A percentile compares a stretch with the other conserved stretches of the same genome.
Conservation (phyloP, 2,797 vertebrate species). For the Streptopelia turtur region DNA sequence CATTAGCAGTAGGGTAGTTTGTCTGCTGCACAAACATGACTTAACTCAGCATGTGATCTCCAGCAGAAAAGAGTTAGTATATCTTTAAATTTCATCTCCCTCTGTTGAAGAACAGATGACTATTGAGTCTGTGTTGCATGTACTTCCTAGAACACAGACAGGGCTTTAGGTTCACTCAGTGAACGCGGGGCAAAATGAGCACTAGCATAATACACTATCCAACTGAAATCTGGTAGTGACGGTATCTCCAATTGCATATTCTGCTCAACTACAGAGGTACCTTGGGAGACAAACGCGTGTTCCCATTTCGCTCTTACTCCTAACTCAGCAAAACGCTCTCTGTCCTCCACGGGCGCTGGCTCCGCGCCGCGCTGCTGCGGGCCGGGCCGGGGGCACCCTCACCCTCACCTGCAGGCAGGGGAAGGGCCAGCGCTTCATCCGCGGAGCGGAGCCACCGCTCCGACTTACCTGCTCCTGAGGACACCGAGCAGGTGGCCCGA, state of each 20-base stretch:
- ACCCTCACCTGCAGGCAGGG: background rate
- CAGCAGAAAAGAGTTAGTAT: background rate
- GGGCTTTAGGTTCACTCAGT: fast-evolving
- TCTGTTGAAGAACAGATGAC: fast-evolving
- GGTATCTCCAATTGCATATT: fast-evolving
- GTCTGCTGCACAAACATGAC: background rate
- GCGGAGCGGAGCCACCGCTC: background rate
- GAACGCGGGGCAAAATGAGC: fast-evolving
- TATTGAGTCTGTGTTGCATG: fast-evolving
- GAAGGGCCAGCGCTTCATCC: background rate
- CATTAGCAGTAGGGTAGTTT: background rate
- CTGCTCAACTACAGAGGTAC: background rate
- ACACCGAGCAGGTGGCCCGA: background rate
- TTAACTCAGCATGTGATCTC: background rate
- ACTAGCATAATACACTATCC: fast-evolving
- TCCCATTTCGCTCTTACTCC: fast-evolving
- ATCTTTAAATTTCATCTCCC: background rate
- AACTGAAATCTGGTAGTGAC: fast-evolving
- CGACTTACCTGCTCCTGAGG: background rate
- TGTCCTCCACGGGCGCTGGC: fast-evolving
- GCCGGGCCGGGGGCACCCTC: too few relatives aligned
- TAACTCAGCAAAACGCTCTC: background rate
- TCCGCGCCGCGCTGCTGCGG: fast-evolving
- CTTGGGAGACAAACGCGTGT: fast-evolving
- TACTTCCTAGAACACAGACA: fast-evolving